A percentile compares a stretch with the other conserved stretches of the same genome.
Evolutionary conservation across 2,888 invertebrate genomes (phyloP).

Genomic region (Dolomedes plantarius): DNA sequence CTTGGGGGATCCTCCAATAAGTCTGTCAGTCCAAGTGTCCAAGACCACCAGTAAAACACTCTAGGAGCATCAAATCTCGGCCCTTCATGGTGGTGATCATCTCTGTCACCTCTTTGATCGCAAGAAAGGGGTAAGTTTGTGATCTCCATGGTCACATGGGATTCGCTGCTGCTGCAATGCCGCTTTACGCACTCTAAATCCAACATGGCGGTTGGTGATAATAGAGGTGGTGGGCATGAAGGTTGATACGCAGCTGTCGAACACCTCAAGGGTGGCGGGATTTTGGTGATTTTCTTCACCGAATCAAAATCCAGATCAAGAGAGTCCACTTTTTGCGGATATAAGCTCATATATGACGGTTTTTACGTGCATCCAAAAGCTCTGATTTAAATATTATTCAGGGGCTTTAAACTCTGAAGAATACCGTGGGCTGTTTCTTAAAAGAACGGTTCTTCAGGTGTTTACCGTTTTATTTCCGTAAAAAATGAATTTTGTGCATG

Average conservation of each 20-base stretch:
- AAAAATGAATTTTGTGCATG: too few relatives aligned
- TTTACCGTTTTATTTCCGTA: too few relatives aligned
- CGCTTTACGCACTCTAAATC: constrained; percentile 68
- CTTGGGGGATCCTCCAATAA: constrained; percentile 53
- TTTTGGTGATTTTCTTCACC: constrained; percentile 52
- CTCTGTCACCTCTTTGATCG: constrained; percentile 50
- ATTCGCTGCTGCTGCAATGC: constrained; percentile 67
- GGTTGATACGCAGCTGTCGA: constrained; percentile 26
- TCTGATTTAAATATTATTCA: constrained; percentile 30
- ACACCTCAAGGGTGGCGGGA: constrained; percentile 40
- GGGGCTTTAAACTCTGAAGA: too few relatives aligned
- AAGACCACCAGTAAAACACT: constrained; percentile 69
- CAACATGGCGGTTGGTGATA: constrained; percentile 57
- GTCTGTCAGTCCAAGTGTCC: constrained; percentile 64
- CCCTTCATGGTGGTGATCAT: constrained; percentile 31
- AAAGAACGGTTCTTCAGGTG: too few relatives aligned
- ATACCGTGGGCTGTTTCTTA: too few relatives aligned
- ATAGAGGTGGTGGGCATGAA: constrained; percentile 32
- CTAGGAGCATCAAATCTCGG: constrained; percentile 53
- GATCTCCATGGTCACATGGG: constrained; percentile 68
- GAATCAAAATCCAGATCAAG: constrained; percentile 57
- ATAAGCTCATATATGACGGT: constrained; percentile 68
- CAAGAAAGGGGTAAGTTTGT: constrained; percentile 59
- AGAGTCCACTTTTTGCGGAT: constrained; percentile 55
- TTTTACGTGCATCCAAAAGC: constrained; percentile 24